A percentile compares a stretch with the other conserved stretches of the same genome.
Evolutionary conservation across 2,888 invertebrate species (phyloP).

Genomic region (Xylophagus ater): DNA sequence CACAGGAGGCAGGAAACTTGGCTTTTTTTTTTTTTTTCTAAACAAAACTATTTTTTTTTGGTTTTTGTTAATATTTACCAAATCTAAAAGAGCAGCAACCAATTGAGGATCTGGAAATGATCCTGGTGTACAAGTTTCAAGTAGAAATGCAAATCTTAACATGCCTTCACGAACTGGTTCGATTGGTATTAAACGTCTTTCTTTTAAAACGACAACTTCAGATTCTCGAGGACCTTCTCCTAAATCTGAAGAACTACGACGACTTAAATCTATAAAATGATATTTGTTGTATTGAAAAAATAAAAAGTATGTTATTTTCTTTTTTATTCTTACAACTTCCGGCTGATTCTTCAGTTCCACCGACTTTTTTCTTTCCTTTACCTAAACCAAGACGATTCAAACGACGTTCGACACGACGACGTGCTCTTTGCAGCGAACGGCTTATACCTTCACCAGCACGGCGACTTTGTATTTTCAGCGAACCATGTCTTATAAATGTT

Average conservation of each 20-base stretch:
- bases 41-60: background rate
- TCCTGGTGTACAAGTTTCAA: conserved; percentile 94
- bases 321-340: conserved; percentile 65
- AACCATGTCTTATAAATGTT: conserved; percentile 44
- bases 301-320: background rate
- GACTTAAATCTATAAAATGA: conserved; percentile 49
- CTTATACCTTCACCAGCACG: conserved; percentile 44
- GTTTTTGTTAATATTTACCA: conserved; percentile 50
- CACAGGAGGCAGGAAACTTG: conserved; percentile 23
- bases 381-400: conserved; percentile 70
- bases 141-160: conserved; percentile 75
- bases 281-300: background rate
- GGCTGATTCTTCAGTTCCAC: conserved; percentile 75
- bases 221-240: conserved; percentile 71
- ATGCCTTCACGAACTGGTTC: conserved; percentile 77
- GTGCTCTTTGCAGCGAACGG: conserved; percentile 64
- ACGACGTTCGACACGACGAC: conserved; percentile 81
- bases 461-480: conserved; percentile 37
- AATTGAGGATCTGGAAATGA: conserved; percentile 93
- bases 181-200: conserved; percentile 71
- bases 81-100: conserved; percentile 83
- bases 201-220: conserved; percentile 78
- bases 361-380: conserved; percentile 80
- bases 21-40: background rate
- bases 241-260: conserved; percentile 72